These are phyloP conservation scores for Hippoglossus stenolepis DNA, from an alignment of 2,113 vertebrate genomes.

Conservation along the genomic window DNA sequence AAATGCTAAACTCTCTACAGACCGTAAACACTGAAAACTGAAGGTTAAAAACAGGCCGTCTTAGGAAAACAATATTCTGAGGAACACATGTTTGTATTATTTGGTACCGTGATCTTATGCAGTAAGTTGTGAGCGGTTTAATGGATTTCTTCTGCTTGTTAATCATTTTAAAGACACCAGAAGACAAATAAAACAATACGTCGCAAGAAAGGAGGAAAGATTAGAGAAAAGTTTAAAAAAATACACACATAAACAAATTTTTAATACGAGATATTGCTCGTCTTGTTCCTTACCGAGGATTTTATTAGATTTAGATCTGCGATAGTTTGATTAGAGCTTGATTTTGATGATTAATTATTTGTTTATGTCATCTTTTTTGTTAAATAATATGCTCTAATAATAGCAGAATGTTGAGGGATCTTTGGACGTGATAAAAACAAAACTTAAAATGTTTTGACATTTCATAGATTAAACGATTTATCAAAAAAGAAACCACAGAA, in stretches of 20 bases:
- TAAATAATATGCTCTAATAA: too few relatives aligned
- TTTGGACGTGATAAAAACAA: too few relatives aligned
- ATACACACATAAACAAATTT: background rate
- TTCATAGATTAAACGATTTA: too few relatives aligned
- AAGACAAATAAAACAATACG: background rate
- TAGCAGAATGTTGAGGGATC: too few relatives aligned
- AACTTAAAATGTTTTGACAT: too few relatives aligned
- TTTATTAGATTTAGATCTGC: too few relatives aligned
- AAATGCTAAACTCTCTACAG: conserved; percentile 2
- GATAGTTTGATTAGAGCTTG: too few relatives aligned
- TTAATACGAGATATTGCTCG: too few relatives aligned
- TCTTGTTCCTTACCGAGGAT: too few relatives aligned
- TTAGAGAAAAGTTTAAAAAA: too few relatives aligned
- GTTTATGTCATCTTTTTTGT: too few relatives aligned
- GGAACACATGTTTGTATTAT: background rate
- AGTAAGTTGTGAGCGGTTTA: background rate
- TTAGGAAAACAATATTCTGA: background rate
- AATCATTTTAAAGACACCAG: background rate
- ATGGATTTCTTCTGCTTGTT: background rate
- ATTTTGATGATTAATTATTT: too few relatives aligned
- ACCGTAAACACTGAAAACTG: background rate
- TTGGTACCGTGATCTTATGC: background rate
- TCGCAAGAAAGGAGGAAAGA: background rate
- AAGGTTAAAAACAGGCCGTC: background rate
- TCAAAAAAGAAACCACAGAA: background rate